A percentile compares a stretch with the other conserved stretches of the same genome.
Evolutionary conservation across 2,797 vertebrate genomes (phyloP).

Genomic region (Galago senegalensis): DNA sequence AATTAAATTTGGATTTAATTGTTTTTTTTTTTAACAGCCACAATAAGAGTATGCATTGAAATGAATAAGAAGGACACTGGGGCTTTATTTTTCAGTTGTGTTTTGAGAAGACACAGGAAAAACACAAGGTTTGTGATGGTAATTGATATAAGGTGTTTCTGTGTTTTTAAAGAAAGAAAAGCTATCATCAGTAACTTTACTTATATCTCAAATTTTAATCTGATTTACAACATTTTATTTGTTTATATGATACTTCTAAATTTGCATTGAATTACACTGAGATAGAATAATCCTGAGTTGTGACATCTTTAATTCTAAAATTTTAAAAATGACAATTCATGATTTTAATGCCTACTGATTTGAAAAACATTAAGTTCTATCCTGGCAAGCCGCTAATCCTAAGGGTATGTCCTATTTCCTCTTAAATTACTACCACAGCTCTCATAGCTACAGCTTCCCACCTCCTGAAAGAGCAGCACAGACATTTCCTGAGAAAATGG

Average conservation of each 20-base stretch:
- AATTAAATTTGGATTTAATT: neutral
- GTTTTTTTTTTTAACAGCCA: neutral
- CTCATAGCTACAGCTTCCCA: neutral
- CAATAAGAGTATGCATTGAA: neutral
- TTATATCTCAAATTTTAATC: neutral
- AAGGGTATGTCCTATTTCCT: neutral
- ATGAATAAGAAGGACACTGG: neutral
- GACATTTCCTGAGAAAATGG: neutral
- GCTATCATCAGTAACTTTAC: neutral
- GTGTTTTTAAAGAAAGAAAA: slow-evolving; percentile 12
- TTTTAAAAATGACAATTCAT: neutral
- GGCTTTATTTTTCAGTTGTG: neutral
- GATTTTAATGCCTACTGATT: neutral
- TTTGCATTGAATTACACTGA: neutral
- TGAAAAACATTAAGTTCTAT: neutral
- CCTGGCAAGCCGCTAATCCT: neutral
- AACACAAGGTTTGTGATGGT: neutral
- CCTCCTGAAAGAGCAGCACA: neutral
- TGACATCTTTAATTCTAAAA: slow-evolving; percentile 4
- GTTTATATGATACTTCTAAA: neutral
- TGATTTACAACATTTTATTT: neutral
- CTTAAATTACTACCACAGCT: neutral
- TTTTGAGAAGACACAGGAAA: neutral
- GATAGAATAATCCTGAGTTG: neutral
- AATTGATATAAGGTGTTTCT: neutral